phyloP scores from a whole-genome alignment of 2,888 invertebrate genomes.

The Seira musarum region DNA sequence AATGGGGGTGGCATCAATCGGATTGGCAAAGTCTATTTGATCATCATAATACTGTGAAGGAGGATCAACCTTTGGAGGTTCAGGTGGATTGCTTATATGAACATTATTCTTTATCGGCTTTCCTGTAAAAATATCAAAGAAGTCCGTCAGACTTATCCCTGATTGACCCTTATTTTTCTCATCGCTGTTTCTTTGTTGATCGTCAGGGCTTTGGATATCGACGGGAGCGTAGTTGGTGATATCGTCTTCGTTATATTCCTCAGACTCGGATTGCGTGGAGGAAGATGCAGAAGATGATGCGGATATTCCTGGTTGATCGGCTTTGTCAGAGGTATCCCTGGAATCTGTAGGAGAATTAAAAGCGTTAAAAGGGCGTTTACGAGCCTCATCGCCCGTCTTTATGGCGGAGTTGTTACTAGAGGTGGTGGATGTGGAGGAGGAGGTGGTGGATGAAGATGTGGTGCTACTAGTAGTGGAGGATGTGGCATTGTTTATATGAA shows the following conservation, averaged over 20 bases:
- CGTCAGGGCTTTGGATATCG: slow-evolving; percentile 41
- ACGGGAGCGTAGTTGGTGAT: slow-evolving; percentile 62
- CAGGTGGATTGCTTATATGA: slow-evolving; percentile 18
- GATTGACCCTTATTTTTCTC: slow-evolving; percentile 40
- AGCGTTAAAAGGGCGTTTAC: slow-evolving; percentile 46
- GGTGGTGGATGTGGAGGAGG: slow-evolving; percentile 29
- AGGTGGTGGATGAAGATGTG: slow-evolving; percentile 27
- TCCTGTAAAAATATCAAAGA: slow-evolving; percentile 68
- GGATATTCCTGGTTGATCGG: slow-evolving; percentile 23
- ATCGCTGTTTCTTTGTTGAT: slow-evolving; percentile 20
- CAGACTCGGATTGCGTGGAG: slow-evolving; percentile 37
- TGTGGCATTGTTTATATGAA: too few relatives aligned
- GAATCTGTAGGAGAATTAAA: slow-evolving; percentile 59
- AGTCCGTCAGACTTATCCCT: slow-evolving; percentile 65
- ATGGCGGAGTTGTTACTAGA: slow-evolving; percentile 38
- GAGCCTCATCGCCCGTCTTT: slow-evolving; percentile 52
- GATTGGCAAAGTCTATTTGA: slow-evolving; percentile 63
- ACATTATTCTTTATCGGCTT: slow-evolving; percentile 32
- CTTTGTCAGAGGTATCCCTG: slow-evolving; percentile 31
- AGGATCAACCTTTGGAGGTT: slow-evolving; percentile 19
- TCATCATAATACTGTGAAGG: slow-evolving; percentile 40
- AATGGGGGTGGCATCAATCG: slow-evolving; percentile 62
- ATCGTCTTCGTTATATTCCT: slow-evolving; percentile 64
- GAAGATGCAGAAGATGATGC: slow-evolving; percentile 29
- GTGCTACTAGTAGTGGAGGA: slow-evolving; percentile 30